These are phyloP conservation scores for Gadopsis marmoratus DNA, from an alignment of 2,797 vertebrate genomes.

Conservation along the genomic window DNA sequence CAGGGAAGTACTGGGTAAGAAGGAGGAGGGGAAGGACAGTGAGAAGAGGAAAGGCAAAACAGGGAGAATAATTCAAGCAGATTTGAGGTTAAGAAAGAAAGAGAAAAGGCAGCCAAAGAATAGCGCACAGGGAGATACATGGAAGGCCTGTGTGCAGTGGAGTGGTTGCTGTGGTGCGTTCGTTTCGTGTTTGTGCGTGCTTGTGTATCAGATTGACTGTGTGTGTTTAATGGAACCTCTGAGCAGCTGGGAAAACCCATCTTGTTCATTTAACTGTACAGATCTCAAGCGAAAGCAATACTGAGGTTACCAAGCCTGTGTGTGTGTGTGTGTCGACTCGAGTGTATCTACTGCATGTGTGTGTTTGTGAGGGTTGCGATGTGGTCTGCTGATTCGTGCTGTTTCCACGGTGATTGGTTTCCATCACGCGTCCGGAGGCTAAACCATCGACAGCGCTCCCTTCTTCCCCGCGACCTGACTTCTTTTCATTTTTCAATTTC, in stretches of 20 bases:
- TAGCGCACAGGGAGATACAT: conserved; percentile 53
- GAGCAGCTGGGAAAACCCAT: conserved; percentile 75
- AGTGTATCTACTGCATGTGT: conserved; percentile 29
- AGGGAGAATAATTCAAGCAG: conserved; percentile 60
- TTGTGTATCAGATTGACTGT: conserved; percentile 72
- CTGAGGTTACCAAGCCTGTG: conserved; percentile 45
- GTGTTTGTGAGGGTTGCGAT: conserved; percentile 48
- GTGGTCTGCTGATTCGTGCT: conserved; percentile 76
- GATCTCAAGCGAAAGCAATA: conserved; percentile 71
- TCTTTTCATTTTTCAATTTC: conserved; percentile 85
- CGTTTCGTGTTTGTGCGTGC: conserved; percentile 64
- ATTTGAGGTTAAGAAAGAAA: conserved; percentile 61
- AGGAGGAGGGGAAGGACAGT: conserved; percentile 30
- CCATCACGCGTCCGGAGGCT: conserved; percentile 72
- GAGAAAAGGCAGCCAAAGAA: conserved; percentile 57
- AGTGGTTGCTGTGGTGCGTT: conserved; percentile 49
- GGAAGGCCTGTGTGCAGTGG: conserved; percentile 35
- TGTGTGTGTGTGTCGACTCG: conserved; percentile 21
- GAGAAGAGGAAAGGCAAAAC: conserved; percentile 28
- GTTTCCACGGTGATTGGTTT: conserved; percentile 84
- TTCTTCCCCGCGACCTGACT: conserved; percentile 62
- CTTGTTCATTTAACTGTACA: conserved; percentile 78
- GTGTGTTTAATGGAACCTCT: conserved; percentile 78
- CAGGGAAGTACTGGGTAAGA: conserved; percentile 57
- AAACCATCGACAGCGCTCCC: conserved; percentile 75